Evolutionary conservation across 1,140 invertebrate genomes (phyloP).

Genomic region (Drosophila pallidifrons): DNA sequence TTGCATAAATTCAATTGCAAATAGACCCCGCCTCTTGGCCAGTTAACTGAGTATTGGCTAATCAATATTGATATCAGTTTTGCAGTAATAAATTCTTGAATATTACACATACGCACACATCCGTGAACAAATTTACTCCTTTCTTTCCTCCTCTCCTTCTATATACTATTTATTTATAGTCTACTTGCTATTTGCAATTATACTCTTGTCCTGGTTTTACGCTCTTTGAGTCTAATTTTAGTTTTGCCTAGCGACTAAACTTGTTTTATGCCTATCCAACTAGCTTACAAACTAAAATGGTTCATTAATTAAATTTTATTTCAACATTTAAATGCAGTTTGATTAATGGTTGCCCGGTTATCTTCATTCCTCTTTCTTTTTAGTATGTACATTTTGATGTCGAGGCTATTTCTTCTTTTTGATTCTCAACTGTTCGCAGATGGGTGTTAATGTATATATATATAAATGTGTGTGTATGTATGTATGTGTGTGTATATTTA

Average conservation of each 20-base stretch:
- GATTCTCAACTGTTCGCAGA: slow-evolving; percentile 20
- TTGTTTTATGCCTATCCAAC: slow-evolving; percentile 40
- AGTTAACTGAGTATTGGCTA: slow-evolving; percentile 23
- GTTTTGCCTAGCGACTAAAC: slow-evolving; percentile 13
- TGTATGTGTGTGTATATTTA: slow-evolving; percentile 54
- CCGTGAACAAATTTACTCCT: slow-evolving; percentile 3
- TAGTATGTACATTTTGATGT: slow-evolving; percentile 69
- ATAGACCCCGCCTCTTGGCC: neutral
- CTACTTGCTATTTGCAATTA: slow-evolving; percentile 58
- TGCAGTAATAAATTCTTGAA: slow-evolving; percentile 20
- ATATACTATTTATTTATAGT: slow-evolving; percentile 16
- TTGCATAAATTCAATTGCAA: slow-evolving; percentile 9
- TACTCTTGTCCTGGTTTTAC: neutral
- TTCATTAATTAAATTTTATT: slow-evolving; percentile 71
- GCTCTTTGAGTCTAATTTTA: slow-evolving; percentile 26
- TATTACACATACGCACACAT: slow-evolving; percentile 11
- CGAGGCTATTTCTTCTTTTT: slow-evolving; percentile 32
- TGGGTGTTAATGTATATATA: slow-evolving; percentile 15
- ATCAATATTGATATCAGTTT: slow-evolving; percentile 40
- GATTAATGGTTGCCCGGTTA: slow-evolving; percentile 71
- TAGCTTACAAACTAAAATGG: slow-evolving; percentile 52
- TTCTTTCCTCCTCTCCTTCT: neutral
- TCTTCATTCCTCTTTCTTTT: slow-evolving; percentile 41
- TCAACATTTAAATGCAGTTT: slow-evolving; percentile 80
- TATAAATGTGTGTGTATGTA: slow-evolving; percentile 26